Percentiles rank a stretch among this genome's conserved stretches.
Conservation (phyloP, 2,888 invertebrate genomes). For the Chymomyza procnemis region DNA sequence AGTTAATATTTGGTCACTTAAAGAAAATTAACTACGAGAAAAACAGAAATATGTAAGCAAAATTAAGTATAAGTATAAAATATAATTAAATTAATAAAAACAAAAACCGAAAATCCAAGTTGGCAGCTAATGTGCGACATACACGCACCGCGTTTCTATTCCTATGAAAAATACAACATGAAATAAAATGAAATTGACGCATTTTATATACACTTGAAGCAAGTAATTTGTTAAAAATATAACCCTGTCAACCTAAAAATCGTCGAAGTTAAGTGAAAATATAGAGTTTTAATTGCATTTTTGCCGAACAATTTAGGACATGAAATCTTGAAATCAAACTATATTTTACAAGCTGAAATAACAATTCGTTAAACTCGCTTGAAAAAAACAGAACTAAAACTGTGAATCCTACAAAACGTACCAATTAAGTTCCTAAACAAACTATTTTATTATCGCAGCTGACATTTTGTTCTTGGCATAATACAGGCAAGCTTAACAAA, state of each 20-base stretch:
- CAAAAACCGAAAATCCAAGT: background rate
- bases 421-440: too few relatives aligned
- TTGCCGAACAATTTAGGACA: too few relatives aligned
- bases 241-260: too few relatives aligned
- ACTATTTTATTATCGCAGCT: too few relatives aligned
- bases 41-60: background rate
- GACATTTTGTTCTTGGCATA: background rate
- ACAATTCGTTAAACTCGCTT: too few relatives aligned
- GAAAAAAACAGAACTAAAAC: too few relatives aligned
- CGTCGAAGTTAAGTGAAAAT: too few relatives aligned
- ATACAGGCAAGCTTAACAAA: constrained; percentile 26
- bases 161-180: background rate
- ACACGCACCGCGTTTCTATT: background rate
- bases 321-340: too few relatives aligned
- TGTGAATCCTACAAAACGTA: too few relatives aligned
- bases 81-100: background rate
- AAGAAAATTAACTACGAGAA: background rate
- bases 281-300: too few relatives aligned
- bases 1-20: background rate
- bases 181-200: background rate
- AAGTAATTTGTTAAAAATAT: too few relatives aligned
- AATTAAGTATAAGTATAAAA: background rate
- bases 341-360: too few relatives aligned
- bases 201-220: background rate
- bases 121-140: background rate